Base-by-base conservation (phyloP, 1,140 invertebrate genomes). In the Colletes latitarsis region DNA sequence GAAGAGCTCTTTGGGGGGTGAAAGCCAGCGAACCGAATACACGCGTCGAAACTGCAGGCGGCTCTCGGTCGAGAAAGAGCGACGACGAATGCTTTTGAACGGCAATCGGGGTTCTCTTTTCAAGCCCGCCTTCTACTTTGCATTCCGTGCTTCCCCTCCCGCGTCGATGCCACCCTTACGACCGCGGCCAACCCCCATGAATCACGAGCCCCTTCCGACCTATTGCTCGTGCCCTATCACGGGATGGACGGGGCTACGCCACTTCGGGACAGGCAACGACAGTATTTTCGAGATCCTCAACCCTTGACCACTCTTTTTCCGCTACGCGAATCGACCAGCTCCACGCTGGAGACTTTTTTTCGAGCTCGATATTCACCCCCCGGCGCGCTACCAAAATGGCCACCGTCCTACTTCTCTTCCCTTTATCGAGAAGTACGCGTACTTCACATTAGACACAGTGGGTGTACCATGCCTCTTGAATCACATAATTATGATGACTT, bases 51-150 rank as follows among this genome's bases (percentile, higher is more conserved):
- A 43, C 63, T 63, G 57, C 41, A 15, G 30, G 5, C 43, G 15
- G 30, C 43, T 39, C 21, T 17, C 4, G 30, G 30, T 52, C 55
- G 53, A 6, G 6, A 67, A 53, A 58, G 53, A 21, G 64, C 73
- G 19, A 60, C 64, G 57, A 70, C 55, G 43, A 81, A 76, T 30
- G 73, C 79, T 77, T 70, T 70, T 77, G 60, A 81, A 69, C 55
- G 73, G 63, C 78, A 76, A 81, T 77, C 78, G 78, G 73, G 67
- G 55, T 49, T 53, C 49, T 70, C 49, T 70, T 73, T 53, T 77
- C 73, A 53, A 62, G 12, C 5, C 57, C 49, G 46, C 39, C 60
- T 53, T 67, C n/a, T n/a, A 58, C 79, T 81, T 81, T 81, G 73
- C 79, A 77, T 81, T 77, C 79, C 73, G 41, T 30, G 30, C 30